Base-by-base conservation (phyloP, 1,140 invertebrate genomes). In the Ips typographus region DNA sequence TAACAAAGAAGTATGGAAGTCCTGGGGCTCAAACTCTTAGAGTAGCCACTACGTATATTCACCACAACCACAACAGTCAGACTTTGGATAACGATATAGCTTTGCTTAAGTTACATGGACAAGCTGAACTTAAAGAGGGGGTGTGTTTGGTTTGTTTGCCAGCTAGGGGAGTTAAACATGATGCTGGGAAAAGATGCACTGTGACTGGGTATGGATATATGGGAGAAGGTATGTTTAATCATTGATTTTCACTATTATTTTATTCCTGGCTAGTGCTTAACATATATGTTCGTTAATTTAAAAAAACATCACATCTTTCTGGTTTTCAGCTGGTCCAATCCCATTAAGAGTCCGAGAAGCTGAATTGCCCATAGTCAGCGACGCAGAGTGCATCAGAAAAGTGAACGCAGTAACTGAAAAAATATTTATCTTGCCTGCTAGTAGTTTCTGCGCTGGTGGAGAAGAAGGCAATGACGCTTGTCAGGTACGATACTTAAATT, bases 41-140 rank as follows among this genome's bases (percentile, higher is more conserved):
- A 36, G 93, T 96, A 3, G 91, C 91, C 38, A 95, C 93, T 8
- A 96, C 94, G 0, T 97, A 97, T 79, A 96, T 97, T 55, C 95
- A 98, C 79, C 94, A 96, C 75, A 96, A 97, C 81, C 96, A 98
- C 82, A 96, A 98, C 80, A 94, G 92, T 71, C 94, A 96, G 80
- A 98, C 95, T 0, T 83, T 98, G 70, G 95, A 98, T 78, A 97
- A 98, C 77, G 96, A 98, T 77, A 96, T 98, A 71, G 96, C 96
- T 0, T 79, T 98, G 5, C 83, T 98, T 4, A 97, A 96, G 79
- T 86, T 98, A 3, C 89, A 94, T 72, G 91, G 92, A 0, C 94
- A 96, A 78, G 94, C 93, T 0, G 92, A 95, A 79, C 85, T 98
- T 2, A 91, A 89, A 71, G 91, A 92, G 79, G 92, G 90, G 41